These are phyloP conservation scores for Nephrotoma appendiculata DNA, from an alignment of 2,888 invertebrate species.

Conservation along the genomic window DNA sequence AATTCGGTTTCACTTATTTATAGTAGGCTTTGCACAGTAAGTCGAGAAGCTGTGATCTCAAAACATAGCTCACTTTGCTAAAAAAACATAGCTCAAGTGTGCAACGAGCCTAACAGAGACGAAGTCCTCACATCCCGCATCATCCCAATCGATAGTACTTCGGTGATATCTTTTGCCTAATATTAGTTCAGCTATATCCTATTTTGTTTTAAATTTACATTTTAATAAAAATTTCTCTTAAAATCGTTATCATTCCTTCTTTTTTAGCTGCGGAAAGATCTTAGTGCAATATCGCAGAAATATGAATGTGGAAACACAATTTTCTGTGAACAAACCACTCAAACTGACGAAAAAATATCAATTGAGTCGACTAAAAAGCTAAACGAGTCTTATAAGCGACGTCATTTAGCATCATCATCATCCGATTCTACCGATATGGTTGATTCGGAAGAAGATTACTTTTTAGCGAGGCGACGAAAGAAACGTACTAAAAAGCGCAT, in stretches of 20 bases:
- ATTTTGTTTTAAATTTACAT: too few species aligned
- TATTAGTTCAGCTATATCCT: too few species aligned
- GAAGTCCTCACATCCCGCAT: too few species aligned
- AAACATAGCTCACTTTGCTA: too few species aligned
- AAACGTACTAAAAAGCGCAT: background rate
- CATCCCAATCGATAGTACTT: too few species aligned
- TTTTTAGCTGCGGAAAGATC: background rate
- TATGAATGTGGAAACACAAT: background rate
- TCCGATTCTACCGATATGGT: background rate
- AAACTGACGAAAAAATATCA: background rate
- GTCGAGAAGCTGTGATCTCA: too few species aligned
- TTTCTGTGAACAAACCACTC: background rate
- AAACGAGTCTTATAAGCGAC: background rate
- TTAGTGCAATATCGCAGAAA: background rate
- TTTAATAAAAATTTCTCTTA: too few species aligned
- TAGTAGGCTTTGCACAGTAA: too few species aligned
- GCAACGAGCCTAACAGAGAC: too few species aligned
- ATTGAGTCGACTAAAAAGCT: background rate
- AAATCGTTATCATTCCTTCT: background rate
- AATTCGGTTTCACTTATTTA: too few species aligned
- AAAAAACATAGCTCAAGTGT: too few species aligned
- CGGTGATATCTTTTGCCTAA: too few species aligned
- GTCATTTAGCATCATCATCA: slow-evolving; percentile 1
- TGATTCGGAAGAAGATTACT: background rate
- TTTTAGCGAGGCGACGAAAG: background rate